phyloP scores from a whole-genome alignment of 2,888 invertebrate genomes.

The Tetropium fuscum region DNA sequence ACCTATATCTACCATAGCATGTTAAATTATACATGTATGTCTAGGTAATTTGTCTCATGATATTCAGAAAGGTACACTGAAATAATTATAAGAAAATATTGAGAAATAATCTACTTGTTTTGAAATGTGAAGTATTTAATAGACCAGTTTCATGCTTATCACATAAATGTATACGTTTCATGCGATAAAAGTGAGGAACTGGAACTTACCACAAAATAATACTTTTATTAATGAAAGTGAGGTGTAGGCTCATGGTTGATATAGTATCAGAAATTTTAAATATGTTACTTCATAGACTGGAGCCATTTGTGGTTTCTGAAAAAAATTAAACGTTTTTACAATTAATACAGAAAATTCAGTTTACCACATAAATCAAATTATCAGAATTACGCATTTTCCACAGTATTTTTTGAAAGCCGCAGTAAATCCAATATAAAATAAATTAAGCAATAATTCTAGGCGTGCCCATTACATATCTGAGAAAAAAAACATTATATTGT shows the following conservation, averaged over 20 bases:
- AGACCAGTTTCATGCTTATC: too few species aligned
- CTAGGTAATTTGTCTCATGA: too few species aligned
- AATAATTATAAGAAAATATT: too few species aligned
- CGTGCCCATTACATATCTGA: constrained; percentile 18
- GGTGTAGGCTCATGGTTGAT: background rate
- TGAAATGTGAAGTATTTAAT: too few species aligned
- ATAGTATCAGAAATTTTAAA: constrained; percentile 7
- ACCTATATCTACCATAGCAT: too few species aligned
- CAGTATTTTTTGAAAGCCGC: constrained; percentile 1
- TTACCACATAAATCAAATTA: constrained; percentile 8
- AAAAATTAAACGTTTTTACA: constrained; percentile 4
- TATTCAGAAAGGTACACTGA: too few species aligned
- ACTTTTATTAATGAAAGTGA: constrained; percentile 6
- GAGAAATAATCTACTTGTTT: too few species aligned
- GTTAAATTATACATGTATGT: too few species aligned
- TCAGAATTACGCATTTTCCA: constrained; percentile 2
- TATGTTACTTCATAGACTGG: background rate
- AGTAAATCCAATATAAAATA: constrained; percentile 3
- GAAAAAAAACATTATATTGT: constrained; percentile 29
- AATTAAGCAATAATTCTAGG: constrained; percentile 27
- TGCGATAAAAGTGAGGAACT: too few species aligned
- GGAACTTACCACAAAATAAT: too few species aligned
- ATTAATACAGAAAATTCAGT: background rate
- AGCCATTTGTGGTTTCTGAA: constrained; percentile 9
- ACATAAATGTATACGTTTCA: too few species aligned